Base-by-base conservation (phyloP, 1,140 invertebrate genomes). In the Hylaeus anthracinus region DNA sequence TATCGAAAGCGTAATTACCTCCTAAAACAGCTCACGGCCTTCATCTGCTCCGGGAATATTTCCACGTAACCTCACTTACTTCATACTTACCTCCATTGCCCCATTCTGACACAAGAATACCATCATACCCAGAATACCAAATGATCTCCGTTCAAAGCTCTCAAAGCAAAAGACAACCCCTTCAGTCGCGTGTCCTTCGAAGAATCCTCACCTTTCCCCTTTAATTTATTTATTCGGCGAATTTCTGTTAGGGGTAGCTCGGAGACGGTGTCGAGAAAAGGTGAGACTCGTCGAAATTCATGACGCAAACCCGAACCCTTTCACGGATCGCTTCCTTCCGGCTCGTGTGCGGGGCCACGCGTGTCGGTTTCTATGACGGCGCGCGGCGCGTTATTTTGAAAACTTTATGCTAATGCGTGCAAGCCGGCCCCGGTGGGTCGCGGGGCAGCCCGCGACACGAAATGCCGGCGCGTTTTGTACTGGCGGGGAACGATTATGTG, bases 361-460 rank as follows among this genome's bases (percentile, higher is more conserved):
- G 89, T 26, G 26, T 89, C 89, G 70, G 53, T 51, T 67, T 76
- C 80, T 80, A 67, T 15, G 41, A 61, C 45, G 69, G 61, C 45
- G 66, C 66, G 39, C 51, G 5, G 60, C 67, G 65, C 75, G 72
- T 51, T 64, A 60, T 72, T 74, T 51, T 48, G 67, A 85, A 89
- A 87, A 90, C 83, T 79, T 86, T 92, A 91, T 92, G 91, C 82
- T 91, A 92, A 91, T 91, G 69, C 55, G 56, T 67, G 14, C 5
- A 60, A 45, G 26, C 70, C 3, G 77, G 79, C 72, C 76, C 77
- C 77, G 70, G 26, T 26, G 82, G 84, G 78, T 83, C 73, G 65
- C 63, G 26, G 1, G 26, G 51, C 9, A 8, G 39, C 43, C 45
- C 85, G 85, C 86, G 84, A 88, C 83, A 89, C 73, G 85, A 85